Base-by-base conservation (phyloP, 1,140 invertebrate species). In the Drosophila sp. region DNA sequence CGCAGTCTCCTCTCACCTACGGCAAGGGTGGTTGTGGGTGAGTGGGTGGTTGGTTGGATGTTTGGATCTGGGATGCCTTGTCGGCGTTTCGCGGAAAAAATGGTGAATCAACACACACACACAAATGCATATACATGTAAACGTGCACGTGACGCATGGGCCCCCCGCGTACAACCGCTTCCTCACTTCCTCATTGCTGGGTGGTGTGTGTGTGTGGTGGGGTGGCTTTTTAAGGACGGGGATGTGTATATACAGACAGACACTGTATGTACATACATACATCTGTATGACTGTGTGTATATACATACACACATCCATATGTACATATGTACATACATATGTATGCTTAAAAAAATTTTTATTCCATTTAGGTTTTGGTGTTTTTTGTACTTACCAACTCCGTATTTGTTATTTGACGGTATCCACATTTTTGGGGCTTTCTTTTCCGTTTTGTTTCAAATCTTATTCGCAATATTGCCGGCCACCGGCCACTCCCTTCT, bases 331-430 rank as follows among this genome's bases (percentile, higher is more conserved):
- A 6, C n/a, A 4, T 11, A 33, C 25, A 64, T 11, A 11, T 38
- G 3, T 3, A 38, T 38, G 65, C 64, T 67, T 41, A 61, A 66
- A 60, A 30, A 11, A 61, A 17, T 23, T 64, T 50, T 41, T 7
- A 10, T 66, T 41, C 40, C 6, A 6, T 47, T 7, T 50, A 1
- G 0, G 23, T 50, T 50, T 50, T 60, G 67, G 58, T 8, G 33
- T 63, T 50, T 41, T 41, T 67, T 70, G 64, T 77, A 91, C 90
- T 91, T 50, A 91, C 90, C 90, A 56, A 91, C 90, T 67, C 90
- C 90, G 87, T 91, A 91, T 90, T 91, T 91, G 74, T 91, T 91
- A 65, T 91, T 91, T 27, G 90, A 91, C 77, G 90, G 84, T 85
- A 90, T 91, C 90, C 90, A 91, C 90, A 91, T 91, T 79, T 79